Conservation (phyloP, 1,140 invertebrate species). For the Ericerus pela region DNA sequence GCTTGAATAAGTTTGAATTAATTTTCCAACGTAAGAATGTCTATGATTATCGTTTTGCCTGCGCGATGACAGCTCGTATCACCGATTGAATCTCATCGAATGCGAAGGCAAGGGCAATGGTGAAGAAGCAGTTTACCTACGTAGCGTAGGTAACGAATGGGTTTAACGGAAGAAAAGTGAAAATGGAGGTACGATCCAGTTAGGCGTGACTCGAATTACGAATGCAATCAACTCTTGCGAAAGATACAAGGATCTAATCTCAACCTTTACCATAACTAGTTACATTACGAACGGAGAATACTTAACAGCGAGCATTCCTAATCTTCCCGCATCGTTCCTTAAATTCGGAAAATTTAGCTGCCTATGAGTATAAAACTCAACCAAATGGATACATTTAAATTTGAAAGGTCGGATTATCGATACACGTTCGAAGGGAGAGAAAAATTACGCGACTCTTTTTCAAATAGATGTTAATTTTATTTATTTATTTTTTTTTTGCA, state of each 20-base stretch:
- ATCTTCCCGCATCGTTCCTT: neutral
- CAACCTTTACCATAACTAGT: constrained; percentile 11
- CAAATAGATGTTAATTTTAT: too few relatives aligned
- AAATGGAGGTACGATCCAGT: neutral
- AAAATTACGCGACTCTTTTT: constrained; percentile 2
- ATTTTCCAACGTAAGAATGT: neutral
- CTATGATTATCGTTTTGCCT: neutral
- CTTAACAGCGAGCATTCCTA: neutral
- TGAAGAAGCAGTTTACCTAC: too few relatives aligned
- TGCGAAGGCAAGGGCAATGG: neutral
- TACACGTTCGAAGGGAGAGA: too few relatives aligned
- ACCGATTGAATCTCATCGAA: neutral
- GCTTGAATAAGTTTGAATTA: neutral
- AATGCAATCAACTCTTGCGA: constrained; percentile 7
- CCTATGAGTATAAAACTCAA: constrained; percentile 3
- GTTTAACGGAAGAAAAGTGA: too few relatives aligned
- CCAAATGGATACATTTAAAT: constrained; percentile 10
- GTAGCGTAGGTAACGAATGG: too few relatives aligned
- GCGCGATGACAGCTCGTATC: neutral
- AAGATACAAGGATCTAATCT: constrained; percentile 11
- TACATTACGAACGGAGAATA: constrained; percentile 6
- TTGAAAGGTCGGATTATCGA: neutral
- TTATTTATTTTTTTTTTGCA: too few relatives aligned
- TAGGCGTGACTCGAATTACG: neutral
- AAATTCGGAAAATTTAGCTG: constrained; percentile 10